phyloP scores from a whole-genome alignment of 1,140 invertebrate genomes.

The Mercenaria mercenaria region DNA sequence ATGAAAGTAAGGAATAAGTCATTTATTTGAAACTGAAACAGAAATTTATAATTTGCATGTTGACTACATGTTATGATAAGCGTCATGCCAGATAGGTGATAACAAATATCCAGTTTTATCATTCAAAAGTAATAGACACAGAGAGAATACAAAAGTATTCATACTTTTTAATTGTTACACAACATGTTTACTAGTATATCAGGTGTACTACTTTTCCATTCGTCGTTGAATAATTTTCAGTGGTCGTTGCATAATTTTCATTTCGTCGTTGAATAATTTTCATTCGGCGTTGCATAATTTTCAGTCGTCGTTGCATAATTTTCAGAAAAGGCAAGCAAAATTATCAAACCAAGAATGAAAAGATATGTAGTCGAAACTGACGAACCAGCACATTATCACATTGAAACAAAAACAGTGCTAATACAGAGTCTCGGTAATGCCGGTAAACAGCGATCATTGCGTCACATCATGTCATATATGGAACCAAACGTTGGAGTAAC shows the following conservation, averaged over 20 bases:
- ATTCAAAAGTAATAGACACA: background rate
- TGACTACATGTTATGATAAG: no score
- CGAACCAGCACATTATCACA: conserved; percentile 22
- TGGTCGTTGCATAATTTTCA: no score
- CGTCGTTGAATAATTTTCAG: no score
- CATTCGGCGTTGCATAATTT: no score
- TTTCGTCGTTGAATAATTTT: no score
- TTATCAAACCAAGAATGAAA: conserved; percentile 14
- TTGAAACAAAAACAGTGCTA: conserved; percentile 42
- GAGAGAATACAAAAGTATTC: background rate
- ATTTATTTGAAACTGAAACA: no score
- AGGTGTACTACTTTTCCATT: background rate
- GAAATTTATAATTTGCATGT: no score
- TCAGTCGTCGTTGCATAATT: background rate
- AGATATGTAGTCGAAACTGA: conserved; percentile 40
- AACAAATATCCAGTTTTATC: background rate
- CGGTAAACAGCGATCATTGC: conserved; percentile 24
- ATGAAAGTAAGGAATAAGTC: conserved; percentile 13
- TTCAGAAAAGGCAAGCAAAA: conserved; percentile 30
- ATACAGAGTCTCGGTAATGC: conserved; percentile 52
- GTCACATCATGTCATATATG: conserved; percentile 37
- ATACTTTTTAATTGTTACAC: background rate
- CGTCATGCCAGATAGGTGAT: no score
- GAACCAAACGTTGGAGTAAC: conserved; percentile 50
- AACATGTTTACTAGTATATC: background rate